A percentile compares a stretch with the other conserved stretches of the same genome.
Conservation (phyloP, 2,888 invertebrate species). For the Herminia tarsipennalis region DNA sequence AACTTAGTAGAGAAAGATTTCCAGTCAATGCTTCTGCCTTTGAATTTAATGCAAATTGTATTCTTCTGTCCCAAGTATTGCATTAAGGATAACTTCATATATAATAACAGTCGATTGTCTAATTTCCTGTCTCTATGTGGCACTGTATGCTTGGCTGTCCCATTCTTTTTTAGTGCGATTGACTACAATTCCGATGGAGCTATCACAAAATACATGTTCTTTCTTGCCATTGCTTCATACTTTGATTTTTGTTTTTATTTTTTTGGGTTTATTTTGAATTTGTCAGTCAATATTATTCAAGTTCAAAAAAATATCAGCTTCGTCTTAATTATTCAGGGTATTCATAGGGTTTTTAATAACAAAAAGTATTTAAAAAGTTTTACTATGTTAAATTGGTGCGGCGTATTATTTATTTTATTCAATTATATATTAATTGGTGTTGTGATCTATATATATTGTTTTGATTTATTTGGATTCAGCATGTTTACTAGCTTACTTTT, state of each 20-base stretch:
- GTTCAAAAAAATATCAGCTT: conserved; percentile 12
- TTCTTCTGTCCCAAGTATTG: conserved; percentile 16
- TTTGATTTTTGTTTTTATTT: conserved; percentile 9
- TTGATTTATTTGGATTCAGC: neutral
- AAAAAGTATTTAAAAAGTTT: neutral
- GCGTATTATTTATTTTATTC: neutral
- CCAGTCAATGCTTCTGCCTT: conserved; percentile 17
- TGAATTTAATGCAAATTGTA: conserved; percentile 16
- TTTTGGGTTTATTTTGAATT: conserved; percentile 14
- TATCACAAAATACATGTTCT: neutral
- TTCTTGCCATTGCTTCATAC: neutral
- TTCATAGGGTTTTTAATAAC: conserved; percentile 13
- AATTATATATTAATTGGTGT: neutral
- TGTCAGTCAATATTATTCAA: neutral
- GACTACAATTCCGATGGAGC: neutral
- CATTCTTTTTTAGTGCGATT: neutral
- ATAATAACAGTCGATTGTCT: neutral
- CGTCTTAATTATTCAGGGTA: conserved; percentile 23
- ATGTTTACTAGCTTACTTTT: neutral
- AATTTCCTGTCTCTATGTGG: conserved; percentile 2
- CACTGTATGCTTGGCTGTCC: neutral
- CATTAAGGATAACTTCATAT: conserved; percentile 8
- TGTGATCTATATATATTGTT: neutral
- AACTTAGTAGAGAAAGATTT: conserved; percentile 7
- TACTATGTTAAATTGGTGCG: conserved; percentile 10